Base-by-base conservation (phyloP, 2,888 invertebrate genomes). In the Imbricaverruca yamaguchii region DNA sequence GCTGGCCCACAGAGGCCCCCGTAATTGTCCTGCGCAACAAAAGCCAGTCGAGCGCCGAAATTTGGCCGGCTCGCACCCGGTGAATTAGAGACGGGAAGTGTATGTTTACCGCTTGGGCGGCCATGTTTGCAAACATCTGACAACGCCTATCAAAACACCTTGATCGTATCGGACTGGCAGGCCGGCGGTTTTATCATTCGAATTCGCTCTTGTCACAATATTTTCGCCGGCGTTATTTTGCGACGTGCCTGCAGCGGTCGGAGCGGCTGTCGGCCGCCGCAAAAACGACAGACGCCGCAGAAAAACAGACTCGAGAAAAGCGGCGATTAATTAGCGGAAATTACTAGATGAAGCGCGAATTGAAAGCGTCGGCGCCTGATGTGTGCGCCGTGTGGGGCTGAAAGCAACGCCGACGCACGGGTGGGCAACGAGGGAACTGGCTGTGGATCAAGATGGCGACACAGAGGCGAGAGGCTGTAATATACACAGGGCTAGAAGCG, bases 311-410 rank as follows among this genome's bases (percentile, higher is more conserved):
- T 25, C 69, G 69, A 10, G 39, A 15, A 69, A 39, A 25, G 69
- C 69, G 13, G 15, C 69, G 69, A 69, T 69, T 69, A 69, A 69
- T 69, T 69, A 69, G 69, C 69, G 69, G 69, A 69, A 69, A 69
- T 69, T 69, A 15, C 69, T 39, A 23, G 69, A 69, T 69, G 69
- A 69, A 69, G 69, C 69, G 39, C 12, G 69, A 69, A 69, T 69
- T 69, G 39, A 69, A 69, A 69, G 23, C 69, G 69, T 69, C 39
- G 0, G 69, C 69, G 15, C 69, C 39, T 39, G 39, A 39, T 69
- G 39, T 39, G 39, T 39, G 39, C 39, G 39, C 39, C 39, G 39
- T 39, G 39, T 39, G 39, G 39, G 39, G 39, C 39, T 39, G 39
- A 39, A 39, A 39, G 4, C 39, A 4, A 39, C 39, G 39, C 39